A percentile compares a stretch with the other conserved stretches of the same genome.
These are phyloP conservation scores for Luperina testacea DNA, from an alignment of 2,888 invertebrate genomes.

Conservation along the genomic window DNA sequence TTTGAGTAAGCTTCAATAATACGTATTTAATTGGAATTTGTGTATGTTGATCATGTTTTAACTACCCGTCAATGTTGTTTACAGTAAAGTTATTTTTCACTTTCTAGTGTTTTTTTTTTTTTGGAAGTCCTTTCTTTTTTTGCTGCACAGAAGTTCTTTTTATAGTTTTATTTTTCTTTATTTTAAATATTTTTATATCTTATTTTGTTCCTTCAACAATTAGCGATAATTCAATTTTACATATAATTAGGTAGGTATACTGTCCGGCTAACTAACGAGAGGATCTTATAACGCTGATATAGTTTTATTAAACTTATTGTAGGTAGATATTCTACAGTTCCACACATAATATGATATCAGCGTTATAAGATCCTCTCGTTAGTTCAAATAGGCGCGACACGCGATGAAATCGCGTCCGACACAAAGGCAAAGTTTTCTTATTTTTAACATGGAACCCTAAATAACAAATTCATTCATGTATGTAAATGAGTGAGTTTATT, in stretches of 20 bases:
- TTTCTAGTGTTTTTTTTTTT: too few relatives aligned
- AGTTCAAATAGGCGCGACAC: too few relatives aligned
- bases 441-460: constrained; percentile 17
- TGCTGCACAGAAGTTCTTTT: too few relatives aligned
- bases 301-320: too few relatives aligned
- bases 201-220: too few relatives aligned
- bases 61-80: not conserved
- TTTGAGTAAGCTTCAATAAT: not conserved
- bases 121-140: not conserved
- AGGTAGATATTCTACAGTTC: too few relatives aligned
- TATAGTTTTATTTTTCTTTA: too few relatives aligned
- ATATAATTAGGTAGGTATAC: not conserved
- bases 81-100: not conserved
- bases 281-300: not conserved
- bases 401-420: too few relatives aligned
- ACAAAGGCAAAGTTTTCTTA: not conserved
- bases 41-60: not conserved
- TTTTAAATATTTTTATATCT: not conserved
- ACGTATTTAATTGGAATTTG: not conserved
- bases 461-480: constrained; percentile 32
- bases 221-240: not conserved
- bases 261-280: not conserved
- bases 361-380: too few relatives aligned
- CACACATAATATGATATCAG: too few relatives aligned
- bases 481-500: constrained; percentile 38